Base-by-base conservation (phyloP, 2,113 vertebrate species). In the Channa argus region DNA sequence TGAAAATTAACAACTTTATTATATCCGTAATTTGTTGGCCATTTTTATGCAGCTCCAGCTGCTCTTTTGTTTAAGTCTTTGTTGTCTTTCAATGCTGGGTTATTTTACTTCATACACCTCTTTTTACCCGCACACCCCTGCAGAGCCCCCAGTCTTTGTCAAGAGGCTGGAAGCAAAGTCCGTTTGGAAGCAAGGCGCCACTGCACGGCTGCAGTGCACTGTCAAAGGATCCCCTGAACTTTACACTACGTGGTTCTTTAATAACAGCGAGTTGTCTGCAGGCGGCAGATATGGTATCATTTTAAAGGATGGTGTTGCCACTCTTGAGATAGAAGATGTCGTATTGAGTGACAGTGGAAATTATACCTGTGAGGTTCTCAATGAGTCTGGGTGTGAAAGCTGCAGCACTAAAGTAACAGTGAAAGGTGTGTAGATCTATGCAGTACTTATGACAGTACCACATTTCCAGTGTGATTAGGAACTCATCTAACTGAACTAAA, bases 201-300 rank as follows among this genome's bases (percentile, higher is more conserved):
- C 94, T 15, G 95, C 93, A 5, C 95, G 93, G 36, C 94, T 97
- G 82, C 95, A 96, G 46, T 98, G 97, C 92, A 91, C 93, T 70
- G 62, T 98, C 75, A 98, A 95, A 93, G 97, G 96, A 49, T 97
- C 96, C 37, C 95, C 96, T 72, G 96, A 96, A 75, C 96, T 98
- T 12, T 96, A 95, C 53, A 89, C 95, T 47, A 93, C 92, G 55
- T 98, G 97, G 97, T 97, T 96, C 87, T 96, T 95, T 85, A 96
- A 97, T 82, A 94, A 95, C 92, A 95, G 80, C 53, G 93, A 96
- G 88, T 92, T 98, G 56, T 89, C 62, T 75, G 91, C 94, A 62
- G 95, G 94, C 24, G 95, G 95, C 65, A 95, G 91, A 2, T 67
- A 93, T 45, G 85, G 64, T 10, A 89, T 95, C 75, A 93, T 94